A percentile compares a stretch with the other conserved stretches of the same genome.
Evolutionary conservation across 2,797 vertebrate genomes (phyloP).

Genomic region (Rhinoraja longicauda): DNA sequence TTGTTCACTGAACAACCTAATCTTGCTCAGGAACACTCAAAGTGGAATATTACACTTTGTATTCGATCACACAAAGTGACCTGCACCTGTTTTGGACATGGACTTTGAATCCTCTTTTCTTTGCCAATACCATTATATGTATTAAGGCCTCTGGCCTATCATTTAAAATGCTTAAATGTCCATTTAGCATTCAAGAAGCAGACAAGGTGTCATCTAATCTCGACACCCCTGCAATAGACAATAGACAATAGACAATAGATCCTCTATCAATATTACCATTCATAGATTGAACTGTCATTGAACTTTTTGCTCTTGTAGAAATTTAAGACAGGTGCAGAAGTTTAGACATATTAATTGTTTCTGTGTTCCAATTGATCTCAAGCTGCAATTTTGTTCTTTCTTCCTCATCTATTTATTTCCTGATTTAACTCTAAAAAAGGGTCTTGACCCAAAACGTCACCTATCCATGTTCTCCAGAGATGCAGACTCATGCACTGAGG

Average conservation of each 20-base stretch:
- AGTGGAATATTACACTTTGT: neutral
- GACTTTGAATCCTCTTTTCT: neutral
- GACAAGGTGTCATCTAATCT: neutral
- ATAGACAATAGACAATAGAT: too few relatives aligned
- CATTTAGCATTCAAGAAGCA: neutral
- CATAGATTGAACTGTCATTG: neutral
- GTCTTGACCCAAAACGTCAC: neutral
- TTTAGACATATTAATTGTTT: neutral
- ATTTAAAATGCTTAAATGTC: neutral
- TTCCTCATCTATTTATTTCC: neutral
- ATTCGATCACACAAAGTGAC: neutral
- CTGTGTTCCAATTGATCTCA: neutral
- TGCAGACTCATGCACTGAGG: too few relatives aligned
- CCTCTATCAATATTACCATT: neutral
- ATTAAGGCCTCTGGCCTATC: neutral
- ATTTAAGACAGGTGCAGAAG: neutral
- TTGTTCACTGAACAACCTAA: neutral
- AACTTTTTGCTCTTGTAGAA: neutral
- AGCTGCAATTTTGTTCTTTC: neutral
- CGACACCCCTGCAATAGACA: neutral
- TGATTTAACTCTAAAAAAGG: too few relatives aligned
- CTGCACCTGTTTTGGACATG: neutral
- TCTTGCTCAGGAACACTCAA: neutral
- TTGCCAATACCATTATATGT: neutral
- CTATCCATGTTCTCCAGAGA: neutral